Evolutionary conservation across 2,888 invertebrate genomes (phyloP).

Genomic region (Spodoptera littoralis): DNA sequence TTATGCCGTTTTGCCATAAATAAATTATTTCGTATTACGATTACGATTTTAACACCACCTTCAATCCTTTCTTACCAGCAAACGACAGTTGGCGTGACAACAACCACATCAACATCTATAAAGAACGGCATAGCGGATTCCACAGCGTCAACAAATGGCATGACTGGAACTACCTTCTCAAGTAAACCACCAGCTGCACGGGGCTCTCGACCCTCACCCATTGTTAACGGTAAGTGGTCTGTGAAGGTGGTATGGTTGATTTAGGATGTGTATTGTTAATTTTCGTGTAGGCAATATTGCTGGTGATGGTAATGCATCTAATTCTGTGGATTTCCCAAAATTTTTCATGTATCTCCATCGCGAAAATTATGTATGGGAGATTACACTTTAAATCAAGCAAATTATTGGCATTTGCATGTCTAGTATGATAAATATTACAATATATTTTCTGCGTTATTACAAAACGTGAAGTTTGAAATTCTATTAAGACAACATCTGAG

Average conservation of each 20-base stretch:
- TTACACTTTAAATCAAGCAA: too few relatives aligned
- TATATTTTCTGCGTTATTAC: too few relatives aligned
- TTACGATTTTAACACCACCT: background rate
- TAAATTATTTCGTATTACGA: too few relatives aligned
- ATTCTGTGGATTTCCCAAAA: background rate
- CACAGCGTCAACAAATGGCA: slow-evolving; percentile 69
- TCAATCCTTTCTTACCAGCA: slow-evolving; percentile 46
- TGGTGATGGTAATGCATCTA: slow-evolving; percentile 3
- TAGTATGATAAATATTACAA: too few relatives aligned
- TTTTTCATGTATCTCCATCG: too few relatives aligned
- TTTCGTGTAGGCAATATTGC: background rate
- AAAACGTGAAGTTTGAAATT: too few relatives aligned
- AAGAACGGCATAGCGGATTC: slow-evolving; percentile 76
- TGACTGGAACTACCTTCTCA: slow-evolving; percentile 55
- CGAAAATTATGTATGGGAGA: too few relatives aligned
- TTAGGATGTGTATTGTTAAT: background rate
- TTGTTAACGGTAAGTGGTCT: slow-evolving; percentile 72
- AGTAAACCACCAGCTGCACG: slow-evolving; percentile 77
- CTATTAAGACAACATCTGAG: too few relatives aligned
- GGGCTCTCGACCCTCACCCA: slow-evolving; percentile 68
- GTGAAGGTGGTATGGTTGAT: background rate
- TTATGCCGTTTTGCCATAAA: too few relatives aligned
- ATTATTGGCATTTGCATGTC: too few relatives aligned
- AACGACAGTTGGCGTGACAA: slow-evolving; percentile 64
- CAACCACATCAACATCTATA: slow-evolving; percentile 62